phyloP scores from a whole-genome alignment of 2,888 invertebrate species.

The Byasa hedistus region DNA sequence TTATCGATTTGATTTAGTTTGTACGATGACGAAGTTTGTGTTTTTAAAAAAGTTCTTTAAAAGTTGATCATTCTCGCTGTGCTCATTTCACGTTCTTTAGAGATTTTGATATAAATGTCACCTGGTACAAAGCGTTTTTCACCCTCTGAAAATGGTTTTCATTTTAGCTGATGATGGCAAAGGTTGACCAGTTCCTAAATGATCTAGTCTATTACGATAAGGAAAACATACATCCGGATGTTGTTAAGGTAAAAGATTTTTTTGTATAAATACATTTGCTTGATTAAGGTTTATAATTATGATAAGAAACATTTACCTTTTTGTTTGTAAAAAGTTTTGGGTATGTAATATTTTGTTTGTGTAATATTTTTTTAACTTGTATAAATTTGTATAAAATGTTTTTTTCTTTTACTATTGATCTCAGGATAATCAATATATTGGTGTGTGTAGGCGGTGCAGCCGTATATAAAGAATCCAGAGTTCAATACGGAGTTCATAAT shows the following conservation, averaged over 20 bases:
- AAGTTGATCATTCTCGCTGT: no score
- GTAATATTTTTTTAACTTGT: no score
- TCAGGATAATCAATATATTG: neutral
- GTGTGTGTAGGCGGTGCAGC: conserved; percentile 67
- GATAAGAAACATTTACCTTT: no score
- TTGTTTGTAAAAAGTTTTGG: no score
- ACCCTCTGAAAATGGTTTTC: neutral
- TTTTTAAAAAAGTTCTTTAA: no score
- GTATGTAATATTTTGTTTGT: no score
- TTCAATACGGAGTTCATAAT: conserved; percentile 91
- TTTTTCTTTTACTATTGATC: neutral
- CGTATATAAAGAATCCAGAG: conserved; percentile 84
- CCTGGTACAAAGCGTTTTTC: no score
- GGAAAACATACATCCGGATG: conserved; percentile 93
- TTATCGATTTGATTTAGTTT: no score
- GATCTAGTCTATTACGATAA: conserved; percentile 93
- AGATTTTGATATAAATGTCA: no score
- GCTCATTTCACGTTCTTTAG: no score
- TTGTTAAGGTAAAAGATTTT: conserved; percentile 85
- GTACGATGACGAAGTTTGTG: no score
- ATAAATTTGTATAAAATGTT: no score
- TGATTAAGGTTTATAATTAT: neutral
- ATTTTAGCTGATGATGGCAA: conserved; percentile 87
- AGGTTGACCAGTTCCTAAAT: conserved; percentile 91
- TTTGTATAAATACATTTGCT: neutral